Percentiles rank a stretch among this genome's conserved stretches.
Evolutionary conservation across 2,113 vertebrate species (phyloP).

Genomic region (Poeciliopsis retropinna): DNA sequence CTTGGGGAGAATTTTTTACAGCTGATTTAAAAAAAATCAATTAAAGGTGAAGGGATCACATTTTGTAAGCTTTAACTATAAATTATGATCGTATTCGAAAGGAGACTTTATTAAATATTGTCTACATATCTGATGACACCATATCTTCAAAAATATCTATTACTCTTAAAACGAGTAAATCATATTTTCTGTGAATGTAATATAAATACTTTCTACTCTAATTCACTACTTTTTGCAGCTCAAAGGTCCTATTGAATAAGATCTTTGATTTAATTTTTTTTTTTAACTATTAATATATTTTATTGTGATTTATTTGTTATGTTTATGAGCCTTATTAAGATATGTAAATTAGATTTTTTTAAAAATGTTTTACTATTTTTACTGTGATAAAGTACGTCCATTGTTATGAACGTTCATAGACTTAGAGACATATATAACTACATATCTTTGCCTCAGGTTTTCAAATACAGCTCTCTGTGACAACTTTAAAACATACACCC

Average conservation of each 20-base stretch:
- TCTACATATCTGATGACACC: neutral
- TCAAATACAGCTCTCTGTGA: neutral
- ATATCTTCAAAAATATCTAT: neutral
- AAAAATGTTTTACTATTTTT: neutral
- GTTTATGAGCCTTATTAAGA: too few relatives aligned
- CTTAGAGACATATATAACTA: neutral
- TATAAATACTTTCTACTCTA: neutral
- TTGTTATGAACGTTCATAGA: neutral
- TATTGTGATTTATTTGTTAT: too few relatives aligned
- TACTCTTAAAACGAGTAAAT: neutral
- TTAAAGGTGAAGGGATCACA: neutral
- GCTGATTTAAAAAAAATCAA: too few relatives aligned
- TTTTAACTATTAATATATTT: too few relatives aligned
- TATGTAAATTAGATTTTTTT: neutral
- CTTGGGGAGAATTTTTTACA: too few relatives aligned
- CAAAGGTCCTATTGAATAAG: too few relatives aligned
- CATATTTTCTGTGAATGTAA: neutral
- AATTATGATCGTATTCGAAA: neutral
- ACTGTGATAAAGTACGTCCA: neutral
- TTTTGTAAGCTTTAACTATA: neutral
- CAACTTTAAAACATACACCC: neutral
- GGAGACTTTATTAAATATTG: neutral
- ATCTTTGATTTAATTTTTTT: too few relatives aligned
- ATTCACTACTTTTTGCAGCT: neutral
- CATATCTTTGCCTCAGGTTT: neutral